These are phyloP conservation scores for Catalaphyllia jardinei DNA, from an alignment of 64 coral and sea anemone genomes.

Conservation along the genomic window DNA sequence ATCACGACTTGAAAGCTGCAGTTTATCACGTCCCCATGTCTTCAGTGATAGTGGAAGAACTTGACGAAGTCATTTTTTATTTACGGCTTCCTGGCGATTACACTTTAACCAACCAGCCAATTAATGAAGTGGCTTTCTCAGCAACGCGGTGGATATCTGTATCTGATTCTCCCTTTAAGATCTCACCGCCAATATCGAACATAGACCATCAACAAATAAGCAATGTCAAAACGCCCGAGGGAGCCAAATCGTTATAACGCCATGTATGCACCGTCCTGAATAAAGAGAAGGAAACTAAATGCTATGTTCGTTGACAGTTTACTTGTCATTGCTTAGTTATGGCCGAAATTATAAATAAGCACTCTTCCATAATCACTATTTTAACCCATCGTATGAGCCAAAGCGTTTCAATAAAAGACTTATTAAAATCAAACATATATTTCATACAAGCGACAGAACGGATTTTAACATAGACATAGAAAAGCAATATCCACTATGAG, in stretches of 20 bases:
- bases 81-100: neutral
- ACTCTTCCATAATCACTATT: neutral
- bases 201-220: neutral
- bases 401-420: neutral
- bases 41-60: neutral
- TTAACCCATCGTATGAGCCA: neutral
- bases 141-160: neutral
- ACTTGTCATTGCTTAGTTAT: neutral
- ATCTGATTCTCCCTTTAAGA: neutral
- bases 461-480: neutral
- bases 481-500: slow-evolving; percentile 6
- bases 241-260: neutral
- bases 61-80: neutral
- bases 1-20: slow-evolving; percentile 27
- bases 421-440: neutral
- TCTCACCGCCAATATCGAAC: neutral
- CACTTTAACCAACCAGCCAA: neutral
- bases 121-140: neutral
- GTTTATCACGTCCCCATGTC: slow-evolving; percentile 9
- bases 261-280: neutral
- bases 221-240: neutral
- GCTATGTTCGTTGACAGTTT: neutral
- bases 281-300: neutral
- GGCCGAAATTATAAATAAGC: neutral
- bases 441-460: neutral